Evolutionary conservation across 2,888 invertebrate genomes (phyloP).

Genomic region (Prenolepis imparis): DNA sequence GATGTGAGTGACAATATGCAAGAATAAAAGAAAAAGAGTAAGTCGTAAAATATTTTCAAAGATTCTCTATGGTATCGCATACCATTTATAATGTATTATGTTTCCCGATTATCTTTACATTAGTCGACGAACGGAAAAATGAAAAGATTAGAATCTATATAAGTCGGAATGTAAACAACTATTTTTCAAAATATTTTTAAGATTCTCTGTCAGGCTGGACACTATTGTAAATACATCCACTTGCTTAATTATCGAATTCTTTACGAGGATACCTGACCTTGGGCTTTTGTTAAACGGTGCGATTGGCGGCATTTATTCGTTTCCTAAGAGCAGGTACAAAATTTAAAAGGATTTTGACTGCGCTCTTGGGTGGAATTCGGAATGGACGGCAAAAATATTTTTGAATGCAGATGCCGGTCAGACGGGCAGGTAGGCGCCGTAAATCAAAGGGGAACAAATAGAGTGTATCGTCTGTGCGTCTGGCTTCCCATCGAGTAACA

Average conservation of each 20-base stretch:
- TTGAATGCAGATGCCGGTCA: slow-evolving; percentile 40
- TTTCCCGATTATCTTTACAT: neutral
- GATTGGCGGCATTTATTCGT: slow-evolving; percentile 21
- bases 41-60: neutral
- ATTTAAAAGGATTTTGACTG: slow-evolving; percentile 25
- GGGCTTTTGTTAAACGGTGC: neutral
- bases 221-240: neutral
- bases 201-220: neutral
- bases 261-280: neutral
- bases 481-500: slow-evolving; percentile 32
- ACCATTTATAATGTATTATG: neutral
- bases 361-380: slow-evolving; percentile 33
- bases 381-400: slow-evolving; percentile 47
- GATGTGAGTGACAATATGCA: neutral
- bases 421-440: slow-evolving; percentile 22
- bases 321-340: slow-evolving; percentile 14
- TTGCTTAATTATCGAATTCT: slow-evolving; percentile 6
- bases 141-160: neutral
- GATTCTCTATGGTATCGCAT: neutral
- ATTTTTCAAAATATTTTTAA: slow-evolving; percentile 27
- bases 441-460: slow-evolving; percentile 54
- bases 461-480: slow-evolving; percentile 23
- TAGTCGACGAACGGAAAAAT: neutral
- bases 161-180: neutral
- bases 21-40: neutral